These are phyloP conservation scores for Archilochus colubris DNA, from an alignment of 2,113 vertebrate species.

Conservation along the genomic window DNA sequence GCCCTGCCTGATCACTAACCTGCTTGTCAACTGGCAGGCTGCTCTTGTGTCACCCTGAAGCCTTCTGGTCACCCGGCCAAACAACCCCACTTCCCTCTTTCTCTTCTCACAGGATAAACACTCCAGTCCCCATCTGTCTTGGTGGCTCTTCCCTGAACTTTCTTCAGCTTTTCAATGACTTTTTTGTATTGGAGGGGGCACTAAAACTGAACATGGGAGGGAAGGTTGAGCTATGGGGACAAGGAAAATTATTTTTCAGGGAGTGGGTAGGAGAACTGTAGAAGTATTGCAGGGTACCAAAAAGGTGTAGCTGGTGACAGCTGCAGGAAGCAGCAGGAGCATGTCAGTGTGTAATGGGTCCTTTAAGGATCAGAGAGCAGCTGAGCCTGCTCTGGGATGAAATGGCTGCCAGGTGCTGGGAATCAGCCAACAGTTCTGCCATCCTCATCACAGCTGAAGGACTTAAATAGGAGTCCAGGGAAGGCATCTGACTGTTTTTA, in stretches of 20 bases:
- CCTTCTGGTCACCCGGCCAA: background rate
- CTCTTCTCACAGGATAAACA: background rate
- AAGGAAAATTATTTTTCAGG: background rate
- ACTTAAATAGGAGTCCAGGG: background rate
- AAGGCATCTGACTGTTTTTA: fast-evolving
- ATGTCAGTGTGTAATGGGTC: background rate
- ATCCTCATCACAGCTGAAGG: background rate
- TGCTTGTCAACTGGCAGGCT: background rate
- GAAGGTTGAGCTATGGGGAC: background rate
- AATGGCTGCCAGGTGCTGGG: background rate
- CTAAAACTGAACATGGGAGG: fast-evolving
- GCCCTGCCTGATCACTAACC: background rate
- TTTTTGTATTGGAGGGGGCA: background rate
- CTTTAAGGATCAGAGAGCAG: background rate
- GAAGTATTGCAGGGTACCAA: background rate
- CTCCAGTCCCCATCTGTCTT: background rate
- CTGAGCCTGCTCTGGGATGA: background rate
- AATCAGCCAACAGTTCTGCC: background rate
- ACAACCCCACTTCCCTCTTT: background rate
- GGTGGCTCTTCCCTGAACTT: background rate
- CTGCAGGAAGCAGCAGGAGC: background rate
- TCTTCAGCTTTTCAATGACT: background rate
- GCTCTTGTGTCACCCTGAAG: fast-evolving
- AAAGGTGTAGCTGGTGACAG: background rate
- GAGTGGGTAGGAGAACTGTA: background rate